Conservation (phyloP, 2,113 vertebrate species). For the Ivindomyrus marchei region DNA sequence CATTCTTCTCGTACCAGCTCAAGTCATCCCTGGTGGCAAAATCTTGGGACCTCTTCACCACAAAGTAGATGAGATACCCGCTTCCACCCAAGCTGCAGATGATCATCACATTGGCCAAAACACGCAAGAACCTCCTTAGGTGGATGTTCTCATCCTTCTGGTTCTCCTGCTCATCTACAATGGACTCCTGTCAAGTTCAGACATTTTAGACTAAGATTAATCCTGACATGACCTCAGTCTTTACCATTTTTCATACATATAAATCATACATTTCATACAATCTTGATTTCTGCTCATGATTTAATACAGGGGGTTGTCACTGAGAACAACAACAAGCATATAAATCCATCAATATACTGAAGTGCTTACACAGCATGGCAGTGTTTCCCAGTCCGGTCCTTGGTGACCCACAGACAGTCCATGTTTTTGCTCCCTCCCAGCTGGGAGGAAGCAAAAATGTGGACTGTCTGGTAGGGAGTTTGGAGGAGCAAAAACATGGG, state of each 20-base stretch:
- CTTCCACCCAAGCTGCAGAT: conserved; percentile 91
- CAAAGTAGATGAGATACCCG: conserved; percentile 96
- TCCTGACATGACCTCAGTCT: not conserved
- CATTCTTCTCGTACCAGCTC: conserved; percentile 97
- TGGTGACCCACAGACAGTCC: not conserved
- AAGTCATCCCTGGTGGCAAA: conserved; percentile 79
- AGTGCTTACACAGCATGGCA: not conserved
- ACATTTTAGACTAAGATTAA: conserved; percentile 5
- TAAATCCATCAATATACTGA: not conserved
- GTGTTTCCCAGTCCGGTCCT: not conserved
- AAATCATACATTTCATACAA: not conserved
- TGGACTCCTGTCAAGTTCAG: conserved; percentile 76
- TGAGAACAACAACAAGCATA: not conserved
- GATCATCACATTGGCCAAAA: conserved; percentile 87
- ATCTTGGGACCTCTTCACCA: conserved; percentile 91
- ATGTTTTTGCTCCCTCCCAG: not conserved
- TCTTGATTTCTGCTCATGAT: not conserved
- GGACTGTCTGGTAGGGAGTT: not conserved
- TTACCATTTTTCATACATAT: not conserved
- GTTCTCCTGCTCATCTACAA: conserved; percentile 96
- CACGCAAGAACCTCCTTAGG: conserved; percentile 82
- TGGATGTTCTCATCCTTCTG: conserved; percentile 97
- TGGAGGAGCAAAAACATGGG: too few species aligned
- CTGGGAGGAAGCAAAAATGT: not conserved
- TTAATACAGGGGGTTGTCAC: not conserved